A percentile compares a stretch with the other conserved stretches of the same genome.
These are phyloP conservation scores for Leucoraja erinaceus DNA, from an alignment of 2,113 vertebrate species.

Conservation along the genomic window DNA sequence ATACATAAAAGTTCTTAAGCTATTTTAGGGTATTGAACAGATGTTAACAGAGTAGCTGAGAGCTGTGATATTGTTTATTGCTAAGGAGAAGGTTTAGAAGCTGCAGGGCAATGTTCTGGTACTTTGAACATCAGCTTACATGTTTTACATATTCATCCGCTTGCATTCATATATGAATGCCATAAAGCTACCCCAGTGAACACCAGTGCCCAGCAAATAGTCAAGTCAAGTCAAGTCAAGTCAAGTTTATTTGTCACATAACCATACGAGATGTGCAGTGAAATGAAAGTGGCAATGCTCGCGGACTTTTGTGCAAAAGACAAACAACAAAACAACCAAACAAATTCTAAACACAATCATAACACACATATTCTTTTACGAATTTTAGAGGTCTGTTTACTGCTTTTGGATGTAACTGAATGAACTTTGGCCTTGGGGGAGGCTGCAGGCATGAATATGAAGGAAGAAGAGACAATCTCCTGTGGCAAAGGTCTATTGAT, in stretches of 20 bases:
- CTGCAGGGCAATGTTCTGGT: neutral
- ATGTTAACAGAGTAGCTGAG: neutral
- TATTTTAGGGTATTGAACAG: neutral
- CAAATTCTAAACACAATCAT: too few relatives aligned
- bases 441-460: neutral
- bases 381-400: neutral
- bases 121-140: neutral
- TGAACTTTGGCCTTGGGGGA: neutral
- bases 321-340: too few relatives aligned
- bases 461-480: neutral
- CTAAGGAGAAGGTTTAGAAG: neutral
- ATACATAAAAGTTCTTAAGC: neutral
- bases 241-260: too few relatives aligned
- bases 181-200: neutral
- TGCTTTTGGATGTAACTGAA: neutral
- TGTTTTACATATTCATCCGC: neutral
- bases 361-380: too few relatives aligned
- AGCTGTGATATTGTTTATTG: neutral
- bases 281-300: too few relatives aligned
- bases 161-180: neutral
- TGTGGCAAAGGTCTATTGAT: neutral
- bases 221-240: too few relatives aligned
- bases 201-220: neutral
- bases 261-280: too few relatives aligned
- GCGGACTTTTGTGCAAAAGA: too few relatives aligned